Percentiles rank a stretch among this genome's conserved stretches.
Conservation (phyloP, 2,113 vertebrate species). For the Dipodomys spectabilis region DNA sequence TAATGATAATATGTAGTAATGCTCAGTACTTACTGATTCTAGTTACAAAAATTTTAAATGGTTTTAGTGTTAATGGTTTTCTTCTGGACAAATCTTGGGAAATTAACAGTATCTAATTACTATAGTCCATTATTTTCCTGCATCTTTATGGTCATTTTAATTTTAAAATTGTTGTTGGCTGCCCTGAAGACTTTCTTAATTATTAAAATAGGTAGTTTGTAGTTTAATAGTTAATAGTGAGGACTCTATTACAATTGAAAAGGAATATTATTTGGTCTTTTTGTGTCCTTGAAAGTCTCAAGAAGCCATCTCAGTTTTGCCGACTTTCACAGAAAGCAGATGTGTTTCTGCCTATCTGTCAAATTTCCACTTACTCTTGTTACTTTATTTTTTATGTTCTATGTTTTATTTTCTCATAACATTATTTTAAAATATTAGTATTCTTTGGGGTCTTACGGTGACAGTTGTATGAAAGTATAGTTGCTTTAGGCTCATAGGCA, state of each 20-base stretch:
- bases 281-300: background rate
- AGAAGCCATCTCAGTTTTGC: no score
- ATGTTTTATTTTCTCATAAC: background rate
- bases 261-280: background rate
- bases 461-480: background rate
- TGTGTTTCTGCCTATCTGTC: background rate
- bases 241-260: background rate
- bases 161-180: background rate
- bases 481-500: background rate
- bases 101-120: background rate
- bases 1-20: background rate
- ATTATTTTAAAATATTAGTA: background rate
- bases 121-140: background rate
- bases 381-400: background rate
- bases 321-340: background rate
- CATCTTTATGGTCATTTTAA: background rate
- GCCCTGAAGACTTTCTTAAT: background rate
- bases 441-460: background rate
- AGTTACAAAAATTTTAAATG: constrained; percentile 14
- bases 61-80: background rate
- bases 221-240: background rate
- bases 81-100: background rate
- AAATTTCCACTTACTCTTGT: background rate
- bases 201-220: background rate
- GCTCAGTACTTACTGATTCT: background rate